These are phyloP conservation scores for Sebastes kiyomatsui DNA, from an alignment of 2,797 vertebrate species.

Conservation along the genomic window DNA sequence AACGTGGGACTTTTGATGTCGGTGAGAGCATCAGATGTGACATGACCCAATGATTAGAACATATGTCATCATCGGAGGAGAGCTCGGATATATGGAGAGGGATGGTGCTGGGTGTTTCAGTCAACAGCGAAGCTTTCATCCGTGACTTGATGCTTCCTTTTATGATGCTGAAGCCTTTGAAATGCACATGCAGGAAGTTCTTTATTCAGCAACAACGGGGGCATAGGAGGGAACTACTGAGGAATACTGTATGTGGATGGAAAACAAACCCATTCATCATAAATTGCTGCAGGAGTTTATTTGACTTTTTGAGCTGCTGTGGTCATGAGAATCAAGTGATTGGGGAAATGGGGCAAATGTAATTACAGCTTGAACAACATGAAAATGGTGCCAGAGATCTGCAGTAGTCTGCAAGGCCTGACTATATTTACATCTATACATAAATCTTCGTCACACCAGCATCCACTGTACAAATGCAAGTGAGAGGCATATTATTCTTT, in stretches of 20 bases:
- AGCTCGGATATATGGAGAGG: constrained; percentile 26
- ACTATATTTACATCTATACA: constrained; percentile 1
- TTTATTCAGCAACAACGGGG: constrained; percentile 33
- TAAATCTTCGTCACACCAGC: not conserved
- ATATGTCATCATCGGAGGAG: constrained; percentile 67
- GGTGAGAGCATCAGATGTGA: constrained; percentile 61
- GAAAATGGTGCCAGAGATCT: not conserved
- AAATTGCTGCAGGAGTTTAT: constrained; percentile 20
- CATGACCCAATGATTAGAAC: constrained; percentile 73
- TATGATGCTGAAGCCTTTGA: constrained; percentile 64
- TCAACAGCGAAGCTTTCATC: constrained; percentile 67
- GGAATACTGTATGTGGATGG: constrained; percentile 9
- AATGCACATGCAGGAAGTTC: constrained; percentile 49
- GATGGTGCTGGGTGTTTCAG: constrained; percentile 51
- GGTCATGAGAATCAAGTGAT: constrained; percentile 22
- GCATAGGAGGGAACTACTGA: constrained; percentile 18
- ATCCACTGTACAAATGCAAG: not conserved
- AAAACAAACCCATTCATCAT: constrained; percentile 1
- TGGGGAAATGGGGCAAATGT: constrained; percentile 5
- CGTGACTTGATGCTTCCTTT: constrained; percentile 56
- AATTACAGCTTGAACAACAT: constrained; percentile 3
- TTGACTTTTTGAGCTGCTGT: constrained; percentile 25
- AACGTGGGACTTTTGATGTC: constrained; percentile 71
- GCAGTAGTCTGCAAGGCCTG: not conserved
- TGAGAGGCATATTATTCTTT: not conserved